Conservation (phyloP, 2,113 vertebrate species). For the Ornithorhynchus anatinus region DNA sequence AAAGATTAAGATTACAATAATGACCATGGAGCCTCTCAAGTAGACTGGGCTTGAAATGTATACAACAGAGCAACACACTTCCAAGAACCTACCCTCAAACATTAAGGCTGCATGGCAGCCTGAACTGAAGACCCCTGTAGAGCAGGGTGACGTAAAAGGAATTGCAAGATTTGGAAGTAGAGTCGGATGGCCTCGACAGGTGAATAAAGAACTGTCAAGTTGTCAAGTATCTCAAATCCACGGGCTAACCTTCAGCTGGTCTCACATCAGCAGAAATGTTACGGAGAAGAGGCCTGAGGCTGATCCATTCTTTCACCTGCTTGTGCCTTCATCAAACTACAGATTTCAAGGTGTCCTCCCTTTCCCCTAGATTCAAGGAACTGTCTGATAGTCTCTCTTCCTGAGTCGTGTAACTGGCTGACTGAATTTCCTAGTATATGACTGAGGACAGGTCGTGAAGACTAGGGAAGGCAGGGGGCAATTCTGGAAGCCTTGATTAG, state of each 20-base stretch:
- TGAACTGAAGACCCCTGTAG: neutral
- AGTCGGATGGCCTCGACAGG: neutral
- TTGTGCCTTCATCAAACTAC: slow-evolving; percentile 20
- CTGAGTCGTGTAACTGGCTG: no score
- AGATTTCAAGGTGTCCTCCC: neutral
- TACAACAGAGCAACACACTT: neutral
- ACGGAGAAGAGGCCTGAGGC: neutral
- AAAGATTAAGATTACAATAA: no score
- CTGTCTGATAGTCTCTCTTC: no score
- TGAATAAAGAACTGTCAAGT: neutral
- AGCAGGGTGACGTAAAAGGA: neutral
- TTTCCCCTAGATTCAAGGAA: neutral
- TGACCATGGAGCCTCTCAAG: neutral
- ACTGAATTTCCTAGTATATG: no score
- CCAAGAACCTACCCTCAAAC: neutral
- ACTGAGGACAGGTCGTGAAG: no score
- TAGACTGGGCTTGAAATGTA: neutral
- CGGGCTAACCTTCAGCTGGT: neutral
- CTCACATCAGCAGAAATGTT: neutral
- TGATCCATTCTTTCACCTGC: neutral
- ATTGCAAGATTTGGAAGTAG: neutral
- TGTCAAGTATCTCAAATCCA: neutral
- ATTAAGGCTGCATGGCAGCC: neutral
- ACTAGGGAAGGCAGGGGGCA: neutral
- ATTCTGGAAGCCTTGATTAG: neutral